A percentile compares a stretch with the other conserved stretches of the same genome.
Conservation (phyloP, 1,140 invertebrate species). For the Bicyclus anynana region DNA sequence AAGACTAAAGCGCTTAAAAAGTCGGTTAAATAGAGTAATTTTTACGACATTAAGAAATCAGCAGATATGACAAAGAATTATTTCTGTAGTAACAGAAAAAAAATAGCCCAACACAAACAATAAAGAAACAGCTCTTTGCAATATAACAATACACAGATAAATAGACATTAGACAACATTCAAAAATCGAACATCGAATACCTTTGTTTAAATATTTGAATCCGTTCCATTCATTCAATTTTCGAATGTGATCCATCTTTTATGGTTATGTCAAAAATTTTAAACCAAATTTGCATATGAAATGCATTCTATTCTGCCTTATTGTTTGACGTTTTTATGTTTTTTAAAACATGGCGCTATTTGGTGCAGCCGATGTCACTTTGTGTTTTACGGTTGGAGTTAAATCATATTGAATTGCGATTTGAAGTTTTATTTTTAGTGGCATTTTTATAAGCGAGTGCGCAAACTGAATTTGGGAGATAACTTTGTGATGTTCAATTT, state of each 20-base stretch:
- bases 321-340: conserved; percentile 36
- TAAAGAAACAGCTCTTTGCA: background rate
- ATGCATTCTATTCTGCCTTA: conserved; percentile 31
- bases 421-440: conserved; percentile 1
- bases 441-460: background rate
- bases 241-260: conserved; percentile 48
- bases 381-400: conserved; percentile 38
- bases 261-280: conserved; percentile 50
- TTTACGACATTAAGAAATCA: too few relatives aligned
- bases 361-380: conserved; percentile 36
- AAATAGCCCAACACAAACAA: background rate
- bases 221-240: conserved; percentile 37
- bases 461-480: background rate
- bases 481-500: background rate
- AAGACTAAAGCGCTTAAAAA: too few relatives aligned
- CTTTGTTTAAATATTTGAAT: conserved; percentile 55
- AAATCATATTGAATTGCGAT: conserved; percentile 19
- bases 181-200: conserved; percentile 47
- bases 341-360: conserved; percentile 22
- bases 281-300: conserved; percentile 43
- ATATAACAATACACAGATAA: conserved; percentile 12
- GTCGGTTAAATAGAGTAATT: too few relatives aligned
- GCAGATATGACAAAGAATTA: too few relatives aligned
- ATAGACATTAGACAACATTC: conserved; percentile 28
- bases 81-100: too few relatives aligned